Conservation (phyloP, 2,797 vertebrate genomes). For the Epinephelus coioides region DNA sequence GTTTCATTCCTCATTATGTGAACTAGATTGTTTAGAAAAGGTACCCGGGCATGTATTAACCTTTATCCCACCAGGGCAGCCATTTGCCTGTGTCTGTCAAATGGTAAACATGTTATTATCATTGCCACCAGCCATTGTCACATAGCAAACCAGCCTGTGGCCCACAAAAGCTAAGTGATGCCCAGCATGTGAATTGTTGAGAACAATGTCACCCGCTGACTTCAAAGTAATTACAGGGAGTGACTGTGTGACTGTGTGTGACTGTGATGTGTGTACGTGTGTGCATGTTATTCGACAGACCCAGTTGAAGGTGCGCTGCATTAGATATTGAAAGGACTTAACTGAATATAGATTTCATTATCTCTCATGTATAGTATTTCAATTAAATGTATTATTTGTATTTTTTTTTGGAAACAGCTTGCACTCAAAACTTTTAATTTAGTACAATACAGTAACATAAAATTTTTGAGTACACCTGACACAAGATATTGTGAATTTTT, state of each 20-base stretch:
- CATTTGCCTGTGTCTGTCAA: background rate
- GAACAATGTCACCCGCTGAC: background rate
- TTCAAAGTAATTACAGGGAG: background rate
- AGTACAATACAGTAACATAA: no score
- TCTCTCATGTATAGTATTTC: no score
- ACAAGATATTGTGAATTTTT: no score
- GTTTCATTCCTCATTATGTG: background rate
- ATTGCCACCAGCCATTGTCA: background rate
- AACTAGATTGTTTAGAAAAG: background rate
- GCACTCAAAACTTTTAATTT: no score
- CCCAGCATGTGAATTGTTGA: background rate
- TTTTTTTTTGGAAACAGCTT: no score
- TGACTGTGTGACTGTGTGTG: background rate
- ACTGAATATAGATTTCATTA: no score
- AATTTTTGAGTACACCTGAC: no score
- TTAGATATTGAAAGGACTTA: no score
- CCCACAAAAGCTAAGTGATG: background rate
- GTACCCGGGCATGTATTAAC: background rate
- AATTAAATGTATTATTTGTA: no score
- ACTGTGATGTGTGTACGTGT: no score
- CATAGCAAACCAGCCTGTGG: background rate
- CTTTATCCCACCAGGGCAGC: background rate
- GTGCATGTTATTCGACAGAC: background rate
- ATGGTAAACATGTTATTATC: background rate
- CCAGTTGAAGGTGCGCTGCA: background rate